Evolutionary conservation across 2,888 invertebrate species (phyloP).

Genomic region (Mellilla xanthometata): DNA sequence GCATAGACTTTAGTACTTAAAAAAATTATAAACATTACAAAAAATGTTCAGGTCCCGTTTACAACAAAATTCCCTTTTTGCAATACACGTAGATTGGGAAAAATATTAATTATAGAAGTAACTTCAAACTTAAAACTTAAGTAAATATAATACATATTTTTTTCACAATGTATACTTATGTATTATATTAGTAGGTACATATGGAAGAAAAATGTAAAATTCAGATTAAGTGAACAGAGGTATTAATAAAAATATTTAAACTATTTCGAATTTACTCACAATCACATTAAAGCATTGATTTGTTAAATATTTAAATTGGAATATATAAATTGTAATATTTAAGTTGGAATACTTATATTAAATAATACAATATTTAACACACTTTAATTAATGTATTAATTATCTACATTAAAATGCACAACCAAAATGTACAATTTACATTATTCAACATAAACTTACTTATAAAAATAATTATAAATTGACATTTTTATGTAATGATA

Average conservation of each 20-base stretch:
- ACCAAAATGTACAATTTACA: slow-evolving; percentile 43
- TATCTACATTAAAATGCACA: slow-evolving; percentile 38
- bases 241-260: slow-evolving; percentile 4
- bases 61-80: too few species aligned
- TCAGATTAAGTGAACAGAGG: slow-evolving; percentile 3
- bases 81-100: too few species aligned
- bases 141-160: too few species aligned
- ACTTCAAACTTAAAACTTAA: too few species aligned
- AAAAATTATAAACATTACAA: too few species aligned
- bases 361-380: slow-evolving; percentile 38
- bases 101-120: too few species aligned
- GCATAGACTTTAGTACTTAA: too few species aligned
- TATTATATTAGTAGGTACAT: too few species aligned
- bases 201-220: slow-evolving; percentile 5
- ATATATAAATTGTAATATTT: slow-evolving; percentile 31
- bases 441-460: slow-evolving; percentile 29
- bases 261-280: slow-evolving; percentile 14
- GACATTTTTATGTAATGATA: neutral
- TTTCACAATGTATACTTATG: too few species aligned
- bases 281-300: slow-evolving; percentile 45
- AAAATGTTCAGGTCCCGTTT: too few species aligned
- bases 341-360: slow-evolving; percentile 30
- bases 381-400: slow-evolving; percentile 25
- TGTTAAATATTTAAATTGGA: slow-evolving; percentile 25
- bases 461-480: neutral